Evolutionary conservation across 2,113 vertebrate genomes (phyloP).

Genomic region (Perca schrenkii): DNA sequence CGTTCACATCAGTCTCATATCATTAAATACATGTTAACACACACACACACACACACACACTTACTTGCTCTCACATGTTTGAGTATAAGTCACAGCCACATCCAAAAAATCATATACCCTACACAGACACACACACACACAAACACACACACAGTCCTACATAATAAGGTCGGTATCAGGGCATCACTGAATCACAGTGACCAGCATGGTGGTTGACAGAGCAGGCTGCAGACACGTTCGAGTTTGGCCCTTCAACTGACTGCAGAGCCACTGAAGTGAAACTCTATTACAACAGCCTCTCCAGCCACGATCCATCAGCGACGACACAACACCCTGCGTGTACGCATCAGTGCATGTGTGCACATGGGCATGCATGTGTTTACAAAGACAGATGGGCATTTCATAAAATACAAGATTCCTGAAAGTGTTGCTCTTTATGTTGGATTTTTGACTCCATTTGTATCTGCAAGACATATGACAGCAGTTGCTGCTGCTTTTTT

Average conservation of each 20-base stretch:
- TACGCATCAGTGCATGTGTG: conserved; percentile 2
- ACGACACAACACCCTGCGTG: conserved; percentile 33
- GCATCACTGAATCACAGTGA: conserved; percentile 67
- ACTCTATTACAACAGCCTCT: conserved; percentile 80
- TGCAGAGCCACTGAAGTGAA: conserved; percentile 78
- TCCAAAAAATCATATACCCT: background rate
- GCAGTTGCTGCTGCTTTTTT: conserved; percentile 35
- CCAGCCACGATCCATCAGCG: conserved; percentile 74
- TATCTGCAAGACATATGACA: conserved; percentile 47
- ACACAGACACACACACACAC: background rate
- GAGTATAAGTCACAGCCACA: background rate
- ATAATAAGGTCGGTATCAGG: conserved; percentile 38
- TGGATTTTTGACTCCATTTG: conserved; percentile 38
- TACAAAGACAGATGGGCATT: conserved; percentile 43
- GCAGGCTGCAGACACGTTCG: conserved; percentile 53
- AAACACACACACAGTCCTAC: background rate
- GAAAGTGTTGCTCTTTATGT: conserved; percentile 53
- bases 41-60: background rate
- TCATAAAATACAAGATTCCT: conserved; percentile 50
- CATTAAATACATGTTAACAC: background rate
- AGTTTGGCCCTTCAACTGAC: conserved; percentile 73
- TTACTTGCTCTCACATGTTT: background rate
- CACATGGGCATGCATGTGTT: conserved; percentile 1
- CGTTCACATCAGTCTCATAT: background rate
- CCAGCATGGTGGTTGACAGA: conserved; percentile 61